Conservation (phyloP, 2,797 vertebrate genomes). For the Margarornis squamiger region DNA sequence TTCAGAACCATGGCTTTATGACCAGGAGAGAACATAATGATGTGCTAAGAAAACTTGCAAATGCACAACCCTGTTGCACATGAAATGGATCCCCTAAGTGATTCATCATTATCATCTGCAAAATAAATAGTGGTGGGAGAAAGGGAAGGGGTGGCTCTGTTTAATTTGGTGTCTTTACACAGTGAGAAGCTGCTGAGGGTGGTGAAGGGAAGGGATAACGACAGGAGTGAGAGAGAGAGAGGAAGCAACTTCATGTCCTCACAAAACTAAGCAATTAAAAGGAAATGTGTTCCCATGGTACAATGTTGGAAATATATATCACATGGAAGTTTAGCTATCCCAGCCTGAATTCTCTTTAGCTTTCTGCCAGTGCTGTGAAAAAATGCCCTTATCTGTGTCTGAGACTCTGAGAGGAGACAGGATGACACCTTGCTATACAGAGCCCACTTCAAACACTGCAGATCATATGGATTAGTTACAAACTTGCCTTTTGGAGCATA, state of each 20-base stretch:
- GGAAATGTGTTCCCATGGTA: not conserved
- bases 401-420: not conserved
- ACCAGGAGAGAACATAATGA: not conserved
- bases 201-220: not conserved
- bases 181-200: not conserved
- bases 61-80: not conserved
- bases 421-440: not conserved
- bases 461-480: not conserved
- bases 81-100: not conserved
- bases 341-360: not conserved
- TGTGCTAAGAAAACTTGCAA: not conserved
- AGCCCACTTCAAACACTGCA: not conserved
- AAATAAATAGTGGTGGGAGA: not conserved
- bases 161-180: not conserved
- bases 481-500: not conserved
- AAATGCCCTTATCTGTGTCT: not conserved
- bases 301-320: not conserved
- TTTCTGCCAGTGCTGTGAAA: not conserved
- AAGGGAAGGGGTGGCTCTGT: not conserved
- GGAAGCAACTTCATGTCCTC: not conserved
- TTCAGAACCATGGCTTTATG: not conserved
- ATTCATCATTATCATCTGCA: not conserved
- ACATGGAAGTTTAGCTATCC: not conserved
- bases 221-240: not conserved
- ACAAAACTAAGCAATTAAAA: not conserved